Conservation (phyloP, 2,797 vertebrate species). For the Tachyglossus aculeatus region DNA sequence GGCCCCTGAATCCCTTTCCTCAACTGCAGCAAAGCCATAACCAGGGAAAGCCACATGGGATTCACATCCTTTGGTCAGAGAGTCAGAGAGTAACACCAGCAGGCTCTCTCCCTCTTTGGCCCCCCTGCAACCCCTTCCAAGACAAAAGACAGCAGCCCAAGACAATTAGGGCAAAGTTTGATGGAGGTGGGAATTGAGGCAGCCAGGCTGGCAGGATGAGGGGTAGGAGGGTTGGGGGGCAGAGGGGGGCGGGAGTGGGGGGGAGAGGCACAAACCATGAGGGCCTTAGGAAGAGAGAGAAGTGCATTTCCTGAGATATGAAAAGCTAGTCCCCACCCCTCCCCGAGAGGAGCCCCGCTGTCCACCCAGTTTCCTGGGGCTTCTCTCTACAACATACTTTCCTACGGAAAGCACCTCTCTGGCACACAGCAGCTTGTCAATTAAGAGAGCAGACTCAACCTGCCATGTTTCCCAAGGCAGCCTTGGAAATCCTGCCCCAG, state of each 20-base stretch:
- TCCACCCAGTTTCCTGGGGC: slow-evolving; percentile 36
- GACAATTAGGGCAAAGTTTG: no score
- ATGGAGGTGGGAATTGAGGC: no score
- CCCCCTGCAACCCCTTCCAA: no score
- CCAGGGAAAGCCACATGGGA: no score
- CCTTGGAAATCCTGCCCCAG: slow-evolving; percentile 41
- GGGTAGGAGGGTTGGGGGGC: background rate
- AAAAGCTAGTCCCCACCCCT: slow-evolving; percentile 29
- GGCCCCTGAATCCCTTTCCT: no score
- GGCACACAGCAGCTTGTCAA: slow-evolving; percentile 35
- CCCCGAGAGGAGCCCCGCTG: slow-evolving; percentile 43
- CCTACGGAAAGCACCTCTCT: slow-evolving; percentile 40
- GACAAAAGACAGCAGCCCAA: no score
- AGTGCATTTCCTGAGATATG: background rate
- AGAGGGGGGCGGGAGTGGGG: background rate
- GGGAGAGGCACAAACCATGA: background rate
- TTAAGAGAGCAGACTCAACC: slow-evolving; percentile 39
- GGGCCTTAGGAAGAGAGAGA: slow-evolving; percentile 11
- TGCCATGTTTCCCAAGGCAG: slow-evolving; percentile 48
- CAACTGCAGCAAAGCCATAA: no score
- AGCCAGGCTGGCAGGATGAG: no score
- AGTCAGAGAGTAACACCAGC: no score
- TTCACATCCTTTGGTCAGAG: no score
- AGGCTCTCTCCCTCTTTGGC: no score
- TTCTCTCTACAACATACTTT: slow-evolving; percentile 46